Percentiles rank a stretch among this genome's conserved stretches.
Evolutionary conservation across 2,797 vertebrate genomes (phyloP).

Genomic region (Bryconaethiops microstoma): DNA sequence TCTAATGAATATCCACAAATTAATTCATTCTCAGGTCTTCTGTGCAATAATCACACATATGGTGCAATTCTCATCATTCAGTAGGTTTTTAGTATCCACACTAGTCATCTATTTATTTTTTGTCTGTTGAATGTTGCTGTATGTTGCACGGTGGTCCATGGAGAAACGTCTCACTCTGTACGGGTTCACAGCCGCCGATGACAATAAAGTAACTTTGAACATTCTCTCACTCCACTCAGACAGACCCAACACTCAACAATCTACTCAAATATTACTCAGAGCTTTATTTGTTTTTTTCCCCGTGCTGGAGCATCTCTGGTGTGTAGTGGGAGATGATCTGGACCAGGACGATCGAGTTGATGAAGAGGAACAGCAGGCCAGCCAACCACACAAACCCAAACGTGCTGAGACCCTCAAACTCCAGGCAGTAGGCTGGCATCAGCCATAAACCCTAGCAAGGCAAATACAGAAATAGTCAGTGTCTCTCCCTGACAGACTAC

Average conservation of each 20-base stretch:
- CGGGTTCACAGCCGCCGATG: too few species aligned
- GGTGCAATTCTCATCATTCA: too few species aligned
- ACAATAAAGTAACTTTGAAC: too few species aligned
- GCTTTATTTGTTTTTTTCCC: conserved; percentile 44
- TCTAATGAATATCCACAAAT: too few species aligned
- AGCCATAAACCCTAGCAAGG: conserved; percentile 84
- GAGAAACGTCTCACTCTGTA: too few species aligned
- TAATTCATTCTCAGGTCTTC: too few species aligned
- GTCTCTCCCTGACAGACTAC: not conserved
- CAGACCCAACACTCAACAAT: not conserved
- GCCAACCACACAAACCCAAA: conserved; percentile 88
- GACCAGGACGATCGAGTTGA: conserved; percentile 85
- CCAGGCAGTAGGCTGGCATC: conserved; percentile 86
- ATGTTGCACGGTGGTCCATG: too few species aligned
- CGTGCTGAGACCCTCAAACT: conserved; percentile 90
- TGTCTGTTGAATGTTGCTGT: too few species aligned
- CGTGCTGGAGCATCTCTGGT: conserved; percentile 36
- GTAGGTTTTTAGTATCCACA: too few species aligned
- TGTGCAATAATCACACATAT: too few species aligned
- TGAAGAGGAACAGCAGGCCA: conserved; percentile 85
- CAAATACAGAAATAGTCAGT: not conserved
- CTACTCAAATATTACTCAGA: not conserved
- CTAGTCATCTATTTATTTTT: too few species aligned
- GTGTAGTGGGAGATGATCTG: conserved; percentile 87
- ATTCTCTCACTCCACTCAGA: not conserved